Percentiles rank a stretch among this genome's conserved stretches.
Evolutionary conservation across 2,888 invertebrate species (phyloP).

Genomic region (Drosophila bunnanda): DNA sequence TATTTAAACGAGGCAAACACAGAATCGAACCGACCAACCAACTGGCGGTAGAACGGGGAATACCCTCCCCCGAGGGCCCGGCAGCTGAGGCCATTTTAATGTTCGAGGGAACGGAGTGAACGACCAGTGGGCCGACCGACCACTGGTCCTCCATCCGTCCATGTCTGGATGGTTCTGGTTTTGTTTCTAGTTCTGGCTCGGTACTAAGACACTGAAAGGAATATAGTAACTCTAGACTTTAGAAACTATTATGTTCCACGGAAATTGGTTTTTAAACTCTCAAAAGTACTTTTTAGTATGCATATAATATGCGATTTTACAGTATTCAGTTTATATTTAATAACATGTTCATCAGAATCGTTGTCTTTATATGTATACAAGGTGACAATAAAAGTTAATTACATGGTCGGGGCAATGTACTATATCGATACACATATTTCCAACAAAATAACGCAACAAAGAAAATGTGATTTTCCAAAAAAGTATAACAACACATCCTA

Average conservation of each 20-base stretch:
- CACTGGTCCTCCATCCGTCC: slow-evolving; percentile 26
- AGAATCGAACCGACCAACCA: slow-evolving; percentile 15
- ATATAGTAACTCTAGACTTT: neutral
- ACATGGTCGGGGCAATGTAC: no score
- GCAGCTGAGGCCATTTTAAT: slow-evolving; percentile 32
- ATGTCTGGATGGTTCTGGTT: slow-evolving; percentile 33
- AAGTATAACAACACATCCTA: no score
- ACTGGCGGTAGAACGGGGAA: slow-evolving; percentile 3
- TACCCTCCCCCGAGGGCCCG: slow-evolving; percentile 13
- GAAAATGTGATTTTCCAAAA: neutral
- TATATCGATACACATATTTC: no score
- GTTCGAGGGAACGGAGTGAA: slow-evolving; percentile 16
- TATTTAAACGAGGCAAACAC: slow-evolving; percentile 64
- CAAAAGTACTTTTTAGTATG: no score
- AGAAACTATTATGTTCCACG: neutral
- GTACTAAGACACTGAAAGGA: neutral
- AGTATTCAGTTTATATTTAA: neutral
- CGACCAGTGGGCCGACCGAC: slow-evolving; percentile 16
- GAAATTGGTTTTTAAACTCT: no score
- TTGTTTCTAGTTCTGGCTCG: slow-evolving; percentile 2
- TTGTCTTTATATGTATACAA: neutral
- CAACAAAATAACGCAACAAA: no score
- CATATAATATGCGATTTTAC: no score
- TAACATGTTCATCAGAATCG: neutral
- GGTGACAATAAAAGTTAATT: no score